These are phyloP conservation scores for Oscheius sp. DNA, from an alignment of 2,888 invertebrate genomes.

Conservation along the genomic window DNA sequence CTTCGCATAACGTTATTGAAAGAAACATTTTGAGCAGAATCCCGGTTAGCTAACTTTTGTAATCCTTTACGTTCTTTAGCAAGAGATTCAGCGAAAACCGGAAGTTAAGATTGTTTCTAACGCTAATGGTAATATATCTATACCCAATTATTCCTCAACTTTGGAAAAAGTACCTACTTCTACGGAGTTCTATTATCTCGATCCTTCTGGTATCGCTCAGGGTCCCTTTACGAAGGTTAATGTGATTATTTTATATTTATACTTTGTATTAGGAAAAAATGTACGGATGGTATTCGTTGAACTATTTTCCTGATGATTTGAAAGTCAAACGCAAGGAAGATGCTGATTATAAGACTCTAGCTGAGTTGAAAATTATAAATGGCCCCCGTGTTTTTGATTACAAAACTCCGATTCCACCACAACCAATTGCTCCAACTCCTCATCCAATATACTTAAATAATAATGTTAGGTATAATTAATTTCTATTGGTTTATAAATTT, in stretches of 20 bases:
- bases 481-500: too few species aligned
- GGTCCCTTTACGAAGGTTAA: conserved; percentile 1
- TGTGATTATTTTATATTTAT: background rate
- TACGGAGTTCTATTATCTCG: conserved; percentile 10
- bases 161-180: background rate
- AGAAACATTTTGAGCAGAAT: too few species aligned
- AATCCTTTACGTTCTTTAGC: too few species aligned
- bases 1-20: too few species aligned
- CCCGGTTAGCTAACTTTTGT: too few species aligned
- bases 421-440: too few species aligned
- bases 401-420: background rate
- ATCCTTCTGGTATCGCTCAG: background rate
- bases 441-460: too few species aligned
- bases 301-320: background rate
- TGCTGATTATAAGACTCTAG: background rate
- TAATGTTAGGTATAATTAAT: background rate
- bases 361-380: background rate
- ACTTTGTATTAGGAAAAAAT: background rate
- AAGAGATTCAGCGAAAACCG: too few species aligned
- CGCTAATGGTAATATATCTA: too few species aligned
- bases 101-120: too few species aligned
- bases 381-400: background rate
- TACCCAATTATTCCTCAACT: too few species aligned
- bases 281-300: background rate
- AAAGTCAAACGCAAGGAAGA: background rate